Evolutionary conservation across 2,888 invertebrate genomes (phyloP), one percentile per base, ranked within the genome.

Genomic region (Electrophaes corylata): DNA sequence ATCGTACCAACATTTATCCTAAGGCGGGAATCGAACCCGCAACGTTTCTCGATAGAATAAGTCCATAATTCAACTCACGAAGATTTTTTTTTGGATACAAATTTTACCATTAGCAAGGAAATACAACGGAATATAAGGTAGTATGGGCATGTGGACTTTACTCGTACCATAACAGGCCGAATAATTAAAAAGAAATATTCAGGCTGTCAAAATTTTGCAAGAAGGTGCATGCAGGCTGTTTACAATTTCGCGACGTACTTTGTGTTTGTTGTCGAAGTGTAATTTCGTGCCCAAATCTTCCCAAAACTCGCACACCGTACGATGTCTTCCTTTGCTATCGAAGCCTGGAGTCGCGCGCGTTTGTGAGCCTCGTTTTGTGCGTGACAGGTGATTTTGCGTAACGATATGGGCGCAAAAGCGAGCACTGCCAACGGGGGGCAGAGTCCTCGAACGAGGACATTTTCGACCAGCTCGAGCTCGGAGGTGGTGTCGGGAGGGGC

Each of bases 351-450:
- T 69, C 83, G 81, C 78, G 79, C 75, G 83, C 84, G 84, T 77
- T 92, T 83, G 86, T 92, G 90, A 92, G 84, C 78, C 64, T 75
- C 57, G 64, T 71, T 72, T 73, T 67, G 78, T 78, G 78, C 72
- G 83, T 83, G 84, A 82, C 86, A 78, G 81, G 83, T 83, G 83
- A 79, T 82, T 90, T 91, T 88, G 88, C 88, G 86, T 88, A 87
- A 89, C 86, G 78, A 76, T 73, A 96, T 96, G 96, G 96, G 96
- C 92, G 96, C 96, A 84, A 96, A 96, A 92, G 94, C 96, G 77
- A 96, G 96, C 86, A 96, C 96, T 71, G 95, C 96, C 71, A 95
- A 94, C 84, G 94, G 94, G 76, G 95, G 95, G 78, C 94, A 95
- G 88, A 95, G 95, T 91, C 94, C 95, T 75, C 93, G 95, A 69